These are phyloP conservation scores for Micrasema longulum DNA, from an alignment of 1,140 invertebrate species.

Conservation along the genomic window DNA sequence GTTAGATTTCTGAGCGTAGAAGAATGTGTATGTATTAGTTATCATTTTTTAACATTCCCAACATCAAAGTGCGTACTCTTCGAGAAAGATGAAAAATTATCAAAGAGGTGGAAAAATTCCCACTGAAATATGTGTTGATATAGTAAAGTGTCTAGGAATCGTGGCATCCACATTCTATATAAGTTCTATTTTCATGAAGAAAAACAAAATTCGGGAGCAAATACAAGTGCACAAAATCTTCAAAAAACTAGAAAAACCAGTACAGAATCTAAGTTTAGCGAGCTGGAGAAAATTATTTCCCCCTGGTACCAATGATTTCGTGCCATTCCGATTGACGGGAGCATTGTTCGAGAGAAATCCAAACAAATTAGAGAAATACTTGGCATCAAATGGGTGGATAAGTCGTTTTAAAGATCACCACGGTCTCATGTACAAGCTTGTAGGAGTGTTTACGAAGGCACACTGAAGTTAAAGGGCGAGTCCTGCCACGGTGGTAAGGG, in stretches of 20 bases:
- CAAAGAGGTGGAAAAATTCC: constrained; percentile 40
- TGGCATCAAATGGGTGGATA: constrained; percentile 34
- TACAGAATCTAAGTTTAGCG: constrained; percentile 44
- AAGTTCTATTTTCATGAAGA: background rate
- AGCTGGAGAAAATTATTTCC: constrained; percentile 42
- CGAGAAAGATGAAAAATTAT: constrained; percentile 29
- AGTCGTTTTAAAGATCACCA: constrained; percentile 34
- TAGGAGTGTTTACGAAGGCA: constrained; percentile 15
- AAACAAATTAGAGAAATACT: constrained; percentile 32
- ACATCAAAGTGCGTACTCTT: background rate
- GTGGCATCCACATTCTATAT: constrained; percentile 23
- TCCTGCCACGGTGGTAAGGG: constrained; percentile 27
- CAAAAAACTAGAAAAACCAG: constrained; percentile 38
- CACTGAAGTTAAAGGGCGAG: constrained; percentile 23
- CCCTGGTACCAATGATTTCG: constrained; percentile 18
- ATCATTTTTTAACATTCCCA: constrained; percentile 5
- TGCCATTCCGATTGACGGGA: constrained; percentile 36
- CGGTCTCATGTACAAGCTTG: constrained; percentile 36
- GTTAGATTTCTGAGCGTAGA: background rate
- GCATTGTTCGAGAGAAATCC: constrained; percentile 31
- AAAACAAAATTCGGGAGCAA: constrained; percentile 11
- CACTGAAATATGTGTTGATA: background rate
- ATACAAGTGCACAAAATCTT: constrained; percentile 43
- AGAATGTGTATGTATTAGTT: background rate
- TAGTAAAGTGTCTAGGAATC: background rate